phyloP scores from a whole-genome alignment of 2,113 vertebrate species.

The Scomber colias region DNA sequence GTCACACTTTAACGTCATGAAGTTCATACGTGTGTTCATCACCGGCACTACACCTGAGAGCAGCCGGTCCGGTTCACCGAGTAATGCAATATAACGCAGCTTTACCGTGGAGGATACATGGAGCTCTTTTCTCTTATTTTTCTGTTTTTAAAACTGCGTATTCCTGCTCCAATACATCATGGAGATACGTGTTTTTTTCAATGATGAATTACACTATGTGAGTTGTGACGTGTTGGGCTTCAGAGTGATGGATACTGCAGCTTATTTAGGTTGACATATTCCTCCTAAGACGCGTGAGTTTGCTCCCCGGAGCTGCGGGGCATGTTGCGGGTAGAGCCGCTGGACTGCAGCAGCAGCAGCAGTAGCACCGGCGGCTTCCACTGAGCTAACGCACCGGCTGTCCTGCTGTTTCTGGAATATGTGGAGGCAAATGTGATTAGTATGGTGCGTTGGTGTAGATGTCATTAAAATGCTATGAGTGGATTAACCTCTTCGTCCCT shows the following conservation, averaged over 20 bases:
- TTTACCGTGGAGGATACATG: neutral
- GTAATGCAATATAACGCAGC: neutral
- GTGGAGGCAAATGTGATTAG: constrained; percentile 43
- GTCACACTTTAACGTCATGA: constrained; percentile 52
- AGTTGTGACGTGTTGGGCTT: constrained; percentile 42
- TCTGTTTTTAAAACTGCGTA: neutral
- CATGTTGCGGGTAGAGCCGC: neutral
- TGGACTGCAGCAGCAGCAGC: constrained; percentile 11
- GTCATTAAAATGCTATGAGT: constrained; percentile 69
- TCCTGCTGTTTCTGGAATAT: constrained; percentile 1
- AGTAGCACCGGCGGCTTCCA: neutral
- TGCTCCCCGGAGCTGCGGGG: constrained; percentile 22
- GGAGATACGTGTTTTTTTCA: neutral
- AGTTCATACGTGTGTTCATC: constrained; percentile 59
- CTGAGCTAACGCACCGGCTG: constrained; percentile 13
- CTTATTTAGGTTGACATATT: constrained; percentile 27
- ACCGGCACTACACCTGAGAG: constrained; percentile 53
- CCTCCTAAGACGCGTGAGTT: constrained; percentile 27
- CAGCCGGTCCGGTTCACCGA: constrained; percentile 6
- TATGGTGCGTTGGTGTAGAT: constrained; percentile 55
- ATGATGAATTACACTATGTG: neutral
- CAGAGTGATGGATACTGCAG: constrained; percentile 22
- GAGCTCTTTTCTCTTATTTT: neutral
- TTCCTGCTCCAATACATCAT: neutral
- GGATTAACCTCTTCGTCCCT: constrained; percentile 64